Conservation (phyloP, 2,888 invertebrate genomes). For the Saturnia japonica region DNA sequence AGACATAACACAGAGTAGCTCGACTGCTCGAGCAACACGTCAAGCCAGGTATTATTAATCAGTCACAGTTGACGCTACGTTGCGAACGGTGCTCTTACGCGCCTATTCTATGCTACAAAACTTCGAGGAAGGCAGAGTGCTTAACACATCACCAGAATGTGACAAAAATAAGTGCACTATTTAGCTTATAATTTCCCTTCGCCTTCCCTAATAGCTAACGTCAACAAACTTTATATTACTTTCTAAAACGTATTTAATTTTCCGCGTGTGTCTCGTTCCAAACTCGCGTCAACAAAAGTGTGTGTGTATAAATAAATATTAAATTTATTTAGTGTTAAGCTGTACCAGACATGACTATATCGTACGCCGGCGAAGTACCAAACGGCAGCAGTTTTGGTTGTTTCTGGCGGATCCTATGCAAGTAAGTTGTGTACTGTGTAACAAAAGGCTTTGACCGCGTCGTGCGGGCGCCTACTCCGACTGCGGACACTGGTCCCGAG, state of each 20-base stretch:
- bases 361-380: conserved; percentile 94
- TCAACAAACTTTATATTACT: conserved; percentile 71
- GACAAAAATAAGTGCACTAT: conserved; percentile 67
- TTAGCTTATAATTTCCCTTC: conserved; percentile 63
- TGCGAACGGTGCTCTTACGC: conserved; percentile 60
- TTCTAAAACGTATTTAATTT: conserved; percentile 79
- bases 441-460: conserved; percentile 38
- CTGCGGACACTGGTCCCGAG: conserved; percentile 31
- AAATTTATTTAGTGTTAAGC: conserved; percentile 64
- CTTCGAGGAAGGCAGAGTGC: conserved; percentile 63
- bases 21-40: conserved; percentile 55
- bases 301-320: conserved; percentile 76
- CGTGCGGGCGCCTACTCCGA: conserved; percentile 32
- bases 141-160: conserved; percentile 74
- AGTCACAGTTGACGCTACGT: conserved; percentile 62
- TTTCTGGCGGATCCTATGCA: conserved; percentile 94
- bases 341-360: conserved; percentile 88
- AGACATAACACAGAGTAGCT: conserved; percentile 52
- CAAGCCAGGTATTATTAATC: conserved; percentile 50
- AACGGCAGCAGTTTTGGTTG: conserved; percentile 96
- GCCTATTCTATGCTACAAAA: conserved; percentile 52
- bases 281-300: conserved; percentile 73
- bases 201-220: conserved; percentile 62
- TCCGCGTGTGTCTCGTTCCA: conserved; percentile 74
- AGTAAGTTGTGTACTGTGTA: conserved; percentile 81